These are phyloP conservation scores for Coenonympha glycerion DNA, from an alignment of 2,888 invertebrate genomes.

Conservation along the genomic window DNA sequence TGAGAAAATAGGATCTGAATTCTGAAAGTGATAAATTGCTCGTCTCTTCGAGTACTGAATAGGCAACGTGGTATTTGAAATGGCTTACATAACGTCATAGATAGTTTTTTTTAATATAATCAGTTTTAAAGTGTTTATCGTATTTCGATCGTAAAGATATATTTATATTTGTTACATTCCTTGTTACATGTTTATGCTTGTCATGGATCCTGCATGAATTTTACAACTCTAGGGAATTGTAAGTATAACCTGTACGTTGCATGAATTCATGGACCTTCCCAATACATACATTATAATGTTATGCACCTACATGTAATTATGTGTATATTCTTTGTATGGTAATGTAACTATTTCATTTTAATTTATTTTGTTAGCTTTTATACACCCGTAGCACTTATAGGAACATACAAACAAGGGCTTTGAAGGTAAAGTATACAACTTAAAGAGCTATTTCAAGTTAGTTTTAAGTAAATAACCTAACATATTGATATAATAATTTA, in stretches of 20 bases:
- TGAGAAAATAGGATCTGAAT: slow-evolving; percentile 2
- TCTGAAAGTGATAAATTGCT: slow-evolving; percentile 10
- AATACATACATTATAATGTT: not conserved
- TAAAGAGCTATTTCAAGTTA: too few species aligned
- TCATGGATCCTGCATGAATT: slow-evolving; percentile 71
- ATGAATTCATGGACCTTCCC: slow-evolving; percentile 18
- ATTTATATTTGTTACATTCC: slow-evolving; percentile 28
- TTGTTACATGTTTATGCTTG: slow-evolving; percentile 62
- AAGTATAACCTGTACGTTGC: slow-evolving; percentile 49
- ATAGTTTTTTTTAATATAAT: slow-evolving; percentile 1
- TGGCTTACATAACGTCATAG: slow-evolving; percentile 4
- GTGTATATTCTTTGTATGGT: not conserved
- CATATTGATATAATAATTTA: too few species aligned
- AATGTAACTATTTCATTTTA: not conserved
- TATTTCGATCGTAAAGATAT: slow-evolving; percentile 1
- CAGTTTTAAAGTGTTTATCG: not conserved
- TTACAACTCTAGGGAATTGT: slow-evolving; percentile 68
- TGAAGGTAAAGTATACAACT: slow-evolving; percentile 13
- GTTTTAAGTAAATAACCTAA: too few species aligned
- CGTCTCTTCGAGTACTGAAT: slow-evolving; percentile 8
- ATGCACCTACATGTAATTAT: not conserved
- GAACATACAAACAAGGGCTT: slow-evolving; percentile 12
- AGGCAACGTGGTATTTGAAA: slow-evolving; percentile 8
- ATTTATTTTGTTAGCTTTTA: slow-evolving; percentile 1
- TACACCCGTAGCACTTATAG: slow-evolving; percentile 13